Evolutionary conservation across 2,113 vertebrate genomes (phyloP), one percentile per base, ranked within the genome.

Genomic region (Cephalopholis sonnerati): DNA sequence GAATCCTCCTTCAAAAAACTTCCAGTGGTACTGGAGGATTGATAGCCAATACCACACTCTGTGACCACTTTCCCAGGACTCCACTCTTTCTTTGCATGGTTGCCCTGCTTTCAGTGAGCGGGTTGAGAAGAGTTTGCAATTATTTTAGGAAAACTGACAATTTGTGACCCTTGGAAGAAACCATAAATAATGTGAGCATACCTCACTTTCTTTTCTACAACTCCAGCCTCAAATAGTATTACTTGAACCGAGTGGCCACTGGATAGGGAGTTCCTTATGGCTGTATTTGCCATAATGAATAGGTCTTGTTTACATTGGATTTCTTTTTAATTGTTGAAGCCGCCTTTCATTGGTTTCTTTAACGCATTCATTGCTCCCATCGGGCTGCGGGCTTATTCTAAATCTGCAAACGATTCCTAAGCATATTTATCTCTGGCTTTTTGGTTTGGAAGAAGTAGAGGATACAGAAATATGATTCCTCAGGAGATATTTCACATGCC

Each of bases 371-470:
- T 90, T 93, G 78, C 82, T 57, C 59, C 25, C 61, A 79, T 53
- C 70, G 36, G 75, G 64, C 79, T 86, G 83, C 81, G 85, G 87
- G 81, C 44, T 77, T 80, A 76, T 25, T n/a, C 70, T 64, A 67
- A 84, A 86, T 81, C 80, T 85, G 76, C 82, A 86, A 89, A 82
- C 1, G n/a, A 46, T 78, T 84, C 77, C 86, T 65, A 83, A 87
- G 80, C 83, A 74, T 87, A 88, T 90, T 91, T 83, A 64, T 91
- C 84, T 90, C 66, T 77, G 77, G 18, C 53, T 73, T 85, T 84
- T 84, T 81, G 88, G 80, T 80, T 90, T 84, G 77, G 86, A 75
- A 46, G 55, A 58, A 77, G 48, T 36, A 18, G 32, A 85, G 4
- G 51, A 75, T 87, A 91, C 71, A 86, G 84, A 82, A 88, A 91